These are phyloP conservation scores for Hyposmocoma kahamanoa DNA, from an alignment of 1,140 invertebrate species.

Conservation along the genomic window DNA sequence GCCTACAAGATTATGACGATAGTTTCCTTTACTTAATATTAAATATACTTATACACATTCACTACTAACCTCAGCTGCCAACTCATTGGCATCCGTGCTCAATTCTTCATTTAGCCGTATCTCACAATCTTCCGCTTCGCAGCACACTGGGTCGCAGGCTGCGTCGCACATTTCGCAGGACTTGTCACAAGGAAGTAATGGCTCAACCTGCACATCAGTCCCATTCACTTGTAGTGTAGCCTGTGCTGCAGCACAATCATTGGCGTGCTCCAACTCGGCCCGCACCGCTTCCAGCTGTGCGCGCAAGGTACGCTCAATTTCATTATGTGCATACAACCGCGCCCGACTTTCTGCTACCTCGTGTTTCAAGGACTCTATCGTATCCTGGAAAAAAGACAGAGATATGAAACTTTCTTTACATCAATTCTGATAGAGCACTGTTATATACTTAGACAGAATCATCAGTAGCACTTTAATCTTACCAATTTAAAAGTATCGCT, in stretches of 20 bases:
- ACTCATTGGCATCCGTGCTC: conserved; percentile 56
- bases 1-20: no score
- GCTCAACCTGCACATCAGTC: conserved; percentile 9
- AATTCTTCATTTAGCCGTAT: conserved; percentile 49
- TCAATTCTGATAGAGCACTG: no score
- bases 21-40: no score
- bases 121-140: conserved; percentile 45
- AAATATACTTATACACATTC: no score
- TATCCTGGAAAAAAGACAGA: conserved; percentile 54
- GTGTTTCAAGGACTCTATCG: conserved; percentile 61
- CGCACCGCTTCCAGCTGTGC: conserved; percentile 59
- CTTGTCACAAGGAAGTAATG: conserved; percentile 10
- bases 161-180: conserved; percentile 38
- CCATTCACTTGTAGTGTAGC: conserved; percentile 13
- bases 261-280: conserved; percentile 28
- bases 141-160: conserved; percentile 54
- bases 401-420: no score
- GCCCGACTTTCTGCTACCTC: conserved; percentile 63
- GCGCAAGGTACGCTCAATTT: conserved; percentile 57
- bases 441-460: no score
- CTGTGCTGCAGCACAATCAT: conserved; percentile 5
- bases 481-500: no score
- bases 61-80: conserved; percentile 56
- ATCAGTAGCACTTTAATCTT: no score
- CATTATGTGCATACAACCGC: conserved; percentile 52